Evolutionary conservation across 2,113 vertebrate species (phyloP), one percentile per base, ranked within the genome.

Genomic region (Arizona elegans): DNA sequence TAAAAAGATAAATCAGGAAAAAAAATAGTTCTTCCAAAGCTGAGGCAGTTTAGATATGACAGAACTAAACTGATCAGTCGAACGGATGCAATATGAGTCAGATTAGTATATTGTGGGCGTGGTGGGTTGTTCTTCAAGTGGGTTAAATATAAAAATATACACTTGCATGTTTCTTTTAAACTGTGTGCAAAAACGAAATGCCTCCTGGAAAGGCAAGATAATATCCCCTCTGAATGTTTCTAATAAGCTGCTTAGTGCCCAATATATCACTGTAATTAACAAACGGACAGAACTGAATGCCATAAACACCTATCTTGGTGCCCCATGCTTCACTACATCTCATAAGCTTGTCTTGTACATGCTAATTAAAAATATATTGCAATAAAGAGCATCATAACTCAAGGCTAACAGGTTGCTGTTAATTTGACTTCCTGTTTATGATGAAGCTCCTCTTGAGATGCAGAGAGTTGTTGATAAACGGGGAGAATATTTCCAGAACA

Each of bases 291-390:
- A 91, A 96, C 93, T 58, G 55, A 92, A 92, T 96, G 91, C 91
- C 53, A 87, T 87, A 65, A 65, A 93, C 95, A 38, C 26, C 54
- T 33, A 24, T 88, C 0, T 0, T 89, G 86, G 81, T 93, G 88
- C 58, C 95, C 86, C 23, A 17, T 87, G 93, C 94, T 95, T 96
- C 87, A 90, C 50, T 90, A 93, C 88, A 65, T 88, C 94, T 95
- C 93, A 75, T 94, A 96, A 95, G 55, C 91, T 50, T 96, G 93
- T 94, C 95, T 95, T 94, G 92, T 96, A 95, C 95, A 87, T 0
- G 5, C 91, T 96, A 96, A 96, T 97, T 97, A 95, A 96, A 96
- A 95, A 38, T 58, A 0, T 56, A 91, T 29, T 95, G 95, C 94
- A 95, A 38, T 94, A 55, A 95, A 94, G 92, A 94, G 96, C 62